Conservation (phyloP, 2,113 vertebrate species). For the Ptilonorhynchus violaceus region DNA sequence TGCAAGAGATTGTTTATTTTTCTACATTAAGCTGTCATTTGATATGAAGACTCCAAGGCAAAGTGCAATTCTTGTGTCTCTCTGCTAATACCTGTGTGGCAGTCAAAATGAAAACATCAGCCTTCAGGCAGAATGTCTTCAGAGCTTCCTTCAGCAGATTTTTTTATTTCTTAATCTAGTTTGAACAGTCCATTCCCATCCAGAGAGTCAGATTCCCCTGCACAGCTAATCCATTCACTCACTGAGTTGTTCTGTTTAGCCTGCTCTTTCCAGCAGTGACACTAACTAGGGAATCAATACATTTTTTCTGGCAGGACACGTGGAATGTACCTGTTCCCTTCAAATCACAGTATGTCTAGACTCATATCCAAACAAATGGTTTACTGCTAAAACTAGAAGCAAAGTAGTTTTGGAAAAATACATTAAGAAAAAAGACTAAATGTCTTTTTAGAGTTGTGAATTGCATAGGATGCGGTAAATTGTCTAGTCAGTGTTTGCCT, state of each 20-base stretch:
- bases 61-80: not conserved
- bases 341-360: constrained; percentile 60
- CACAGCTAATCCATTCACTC: not conserved
- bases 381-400: constrained; percentile 50
- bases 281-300: not conserved
- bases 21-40: not conserved
- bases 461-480: constrained; percentile 58
- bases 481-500: constrained; percentile 72
- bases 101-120: not conserved
- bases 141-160: not conserved
- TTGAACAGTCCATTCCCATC: not conserved
- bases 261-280: not conserved
- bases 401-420: constrained; percentile 20
- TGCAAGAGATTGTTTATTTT: not conserved
- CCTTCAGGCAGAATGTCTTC: not conserved
- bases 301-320: not conserved
- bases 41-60: not conserved
- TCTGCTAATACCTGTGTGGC: fast-evolving
- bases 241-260: not conserved
- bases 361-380: constrained; percentile 27
- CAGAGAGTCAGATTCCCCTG: not conserved
- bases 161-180: not conserved
- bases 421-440: not conserved
- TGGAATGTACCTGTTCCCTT: constrained; percentile 31
- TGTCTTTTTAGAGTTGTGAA: constrained; percentile 66